These are phyloP conservation scores for Lepidurus arcticus DNA, from an alignment of 1,140 invertebrate species.

Conservation along the genomic window DNA sequence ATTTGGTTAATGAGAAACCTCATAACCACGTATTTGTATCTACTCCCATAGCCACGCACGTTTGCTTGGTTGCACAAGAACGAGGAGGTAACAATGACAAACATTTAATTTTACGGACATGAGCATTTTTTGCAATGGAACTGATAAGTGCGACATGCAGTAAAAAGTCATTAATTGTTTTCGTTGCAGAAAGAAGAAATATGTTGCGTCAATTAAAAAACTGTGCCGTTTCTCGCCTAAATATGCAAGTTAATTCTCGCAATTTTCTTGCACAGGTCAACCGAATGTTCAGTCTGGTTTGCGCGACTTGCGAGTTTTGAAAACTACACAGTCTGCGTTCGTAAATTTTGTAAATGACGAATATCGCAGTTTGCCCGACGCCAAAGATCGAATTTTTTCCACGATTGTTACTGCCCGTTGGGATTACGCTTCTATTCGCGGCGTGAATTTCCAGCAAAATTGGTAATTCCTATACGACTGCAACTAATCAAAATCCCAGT, in stretches of 20 bases:
- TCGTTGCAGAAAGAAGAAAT: no score
- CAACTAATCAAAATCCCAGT: neutral
- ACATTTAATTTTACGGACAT: no score
- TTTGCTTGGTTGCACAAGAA: conserved; percentile 57
- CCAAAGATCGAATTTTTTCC: conserved; percentile 48
- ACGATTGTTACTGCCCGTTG: conserved; percentile 64
- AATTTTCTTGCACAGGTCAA: conserved; percentile 44
- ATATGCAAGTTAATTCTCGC: neutral
- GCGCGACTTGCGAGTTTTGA: conserved; percentile 60
- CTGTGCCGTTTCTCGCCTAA: neutral
- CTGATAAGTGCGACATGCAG: no score
- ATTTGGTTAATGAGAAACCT: conserved; percentile 50
- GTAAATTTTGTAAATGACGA: conserved; percentile 69
- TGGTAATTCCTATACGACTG: conserved; percentile 46
- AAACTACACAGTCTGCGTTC: conserved; percentile 71
- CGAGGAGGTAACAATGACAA: conserved; percentile 51
- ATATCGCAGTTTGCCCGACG: conserved; percentile 56
- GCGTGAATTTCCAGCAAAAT: conserved; percentile 59
- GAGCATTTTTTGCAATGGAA: no score
- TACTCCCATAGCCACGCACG: conserved; percentile 55
- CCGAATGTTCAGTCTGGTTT: conserved; percentile 58
- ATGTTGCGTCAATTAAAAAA: no score
- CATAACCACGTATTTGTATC: conserved; percentile 71
- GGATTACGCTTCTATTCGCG: conserved; percentile 57
- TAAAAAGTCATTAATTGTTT: no score